Base-by-base conservation (phyloP, 2,797 vertebrate species). In the Enteromius viviparus region DNA sequence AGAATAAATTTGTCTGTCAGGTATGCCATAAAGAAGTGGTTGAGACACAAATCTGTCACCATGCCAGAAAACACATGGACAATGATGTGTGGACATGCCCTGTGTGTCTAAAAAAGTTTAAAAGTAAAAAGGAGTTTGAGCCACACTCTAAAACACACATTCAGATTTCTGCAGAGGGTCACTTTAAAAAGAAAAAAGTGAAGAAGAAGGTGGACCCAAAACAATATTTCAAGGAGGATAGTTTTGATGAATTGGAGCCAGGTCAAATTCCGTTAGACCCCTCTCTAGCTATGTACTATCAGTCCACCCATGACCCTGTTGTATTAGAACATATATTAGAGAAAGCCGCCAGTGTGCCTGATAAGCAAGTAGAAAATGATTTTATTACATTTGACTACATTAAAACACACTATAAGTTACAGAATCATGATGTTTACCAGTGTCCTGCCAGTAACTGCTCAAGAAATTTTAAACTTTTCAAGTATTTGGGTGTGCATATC, bases 401-500 rank as follows among this genome's bases (percentile, higher is more conserved):
- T 51, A 92, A 95, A 26, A 89, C 90, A 66, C 94, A 97, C 69
- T 97, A 95, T 90, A 95, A 95, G 26, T 90, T 99, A 45, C 96
- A 98, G 89, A 97, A 99, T 90, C 94, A 96, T 80, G 97, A 99
- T 82, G 94, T 97, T 85, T 99, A 99, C 85, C 95, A 95, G 0
- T 99, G 98, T 84, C 98, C 98, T 0, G 98, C 96, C 58, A 97
- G 96, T 0, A 95, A 94, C 51, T 99, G 98, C 79, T 94, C 94
- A 6, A 94, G 94, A 80, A 94, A 94, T 0, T 99, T 99, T 87
- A 99, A 98, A 84, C 97, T 99, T 77, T 98, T 98, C 65, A 99
- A 99, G 87, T 99, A 99, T 90, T 88, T 99, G 19, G 97, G 97
- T 1, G 97, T 98, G 0, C 98, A 99, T 85, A 91, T 99, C 45